Evolutionary conservation across 2,113 vertebrate species (phyloP).

Genomic region (Laticauda colubrina): DNA sequence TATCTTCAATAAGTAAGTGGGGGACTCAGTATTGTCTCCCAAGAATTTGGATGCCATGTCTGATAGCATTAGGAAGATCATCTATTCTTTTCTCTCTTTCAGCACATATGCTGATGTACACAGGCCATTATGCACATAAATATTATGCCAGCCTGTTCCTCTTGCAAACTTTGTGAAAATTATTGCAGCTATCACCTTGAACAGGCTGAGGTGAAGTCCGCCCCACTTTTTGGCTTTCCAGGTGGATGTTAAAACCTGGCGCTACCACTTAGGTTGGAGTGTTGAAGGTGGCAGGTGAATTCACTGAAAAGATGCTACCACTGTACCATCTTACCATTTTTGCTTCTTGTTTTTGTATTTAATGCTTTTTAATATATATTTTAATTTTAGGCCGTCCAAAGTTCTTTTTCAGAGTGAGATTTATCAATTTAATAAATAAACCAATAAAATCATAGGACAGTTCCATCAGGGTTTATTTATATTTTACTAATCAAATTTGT

Average conservation of each 20-base stretch:
- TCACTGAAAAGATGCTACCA: not conserved
- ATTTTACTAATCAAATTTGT: not conserved
- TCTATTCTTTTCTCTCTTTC: not conserved
- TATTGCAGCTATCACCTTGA: not conserved
- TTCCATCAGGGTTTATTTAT: not conserved
- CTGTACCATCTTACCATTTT: not conserved
- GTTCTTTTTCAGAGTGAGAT: not conserved
- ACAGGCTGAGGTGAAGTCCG: not conserved
- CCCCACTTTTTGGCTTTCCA: not conserved
- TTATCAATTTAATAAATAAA: not conserved
- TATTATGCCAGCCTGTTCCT: not conserved
- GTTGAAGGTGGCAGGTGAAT: not conserved
- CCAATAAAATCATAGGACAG: not conserved
- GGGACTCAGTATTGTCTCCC: not conserved
- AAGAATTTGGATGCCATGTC: not conserved
- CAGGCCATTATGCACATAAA: not conserved
- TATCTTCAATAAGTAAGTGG: not conserved
- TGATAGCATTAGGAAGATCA: not conserved
- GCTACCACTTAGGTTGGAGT: not conserved
- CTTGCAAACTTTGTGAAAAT: not conserved
- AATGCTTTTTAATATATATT: not conserved
- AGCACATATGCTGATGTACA: not conserved
- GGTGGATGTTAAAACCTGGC: not conserved
- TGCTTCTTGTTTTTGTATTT: not conserved
- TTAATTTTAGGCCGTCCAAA: not conserved